These are phyloP conservation scores for Agrochola circellaris DNA, from an alignment of 2,888 invertebrate genomes.

Conservation along the genomic window DNA sequence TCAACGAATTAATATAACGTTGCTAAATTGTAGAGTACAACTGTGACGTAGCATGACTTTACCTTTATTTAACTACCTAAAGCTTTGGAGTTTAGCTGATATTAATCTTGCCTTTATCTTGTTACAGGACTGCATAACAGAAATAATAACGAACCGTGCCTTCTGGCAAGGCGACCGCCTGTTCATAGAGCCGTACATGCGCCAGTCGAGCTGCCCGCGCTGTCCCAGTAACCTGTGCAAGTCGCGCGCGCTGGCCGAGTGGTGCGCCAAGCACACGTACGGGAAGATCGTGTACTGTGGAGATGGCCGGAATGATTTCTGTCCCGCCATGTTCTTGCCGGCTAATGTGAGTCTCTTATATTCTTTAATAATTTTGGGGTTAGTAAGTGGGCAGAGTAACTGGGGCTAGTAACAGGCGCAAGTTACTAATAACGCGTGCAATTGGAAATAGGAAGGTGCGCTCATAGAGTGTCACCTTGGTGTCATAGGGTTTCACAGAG, in stretches of 20 bases:
- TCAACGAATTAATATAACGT: no score
- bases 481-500: no score
- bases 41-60: no score
- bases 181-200: constrained; percentile 86
- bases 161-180: constrained; percentile 82
- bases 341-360: constrained; percentile 73
- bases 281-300: constrained; percentile 77
- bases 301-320: constrained; percentile 86
- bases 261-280: constrained; percentile 68
- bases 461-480: no score
- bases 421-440: no score
- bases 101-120: no score
- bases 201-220: constrained; percentile 76
- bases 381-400: neutral
- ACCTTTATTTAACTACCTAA: no score
- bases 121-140: constrained; percentile 80
- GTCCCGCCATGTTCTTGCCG: constrained; percentile 79
- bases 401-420: neutral
- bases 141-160: constrained; percentile 83
- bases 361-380: no score
- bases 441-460: no score
- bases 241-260: constrained; percentile 81
- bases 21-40: no score
- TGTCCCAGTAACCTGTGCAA: constrained; percentile 87
- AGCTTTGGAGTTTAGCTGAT: no score